These are phyloP conservation scores for Rotaria socialis DNA, from an alignment of 2,888 invertebrate genomes.

Conservation along the genomic window DNA sequence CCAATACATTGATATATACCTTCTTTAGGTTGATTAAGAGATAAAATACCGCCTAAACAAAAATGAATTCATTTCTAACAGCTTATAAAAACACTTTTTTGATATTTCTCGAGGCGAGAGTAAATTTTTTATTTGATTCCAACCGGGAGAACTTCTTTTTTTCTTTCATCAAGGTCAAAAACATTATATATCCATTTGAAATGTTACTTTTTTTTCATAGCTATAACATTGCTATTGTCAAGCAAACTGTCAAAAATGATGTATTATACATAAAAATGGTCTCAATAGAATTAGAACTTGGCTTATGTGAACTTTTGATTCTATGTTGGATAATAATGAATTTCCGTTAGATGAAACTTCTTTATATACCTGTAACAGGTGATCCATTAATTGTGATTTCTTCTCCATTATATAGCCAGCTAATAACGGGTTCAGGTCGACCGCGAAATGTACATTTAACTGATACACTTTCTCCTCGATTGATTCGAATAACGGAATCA, in stretches of 20 bases:
- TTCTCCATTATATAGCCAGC: constrained; percentile 80
- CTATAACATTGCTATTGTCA: too few species aligned
- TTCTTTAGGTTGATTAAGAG: constrained; percentile 39
- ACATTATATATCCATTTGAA: too few species aligned
- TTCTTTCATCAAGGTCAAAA: too few species aligned
- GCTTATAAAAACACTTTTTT: too few species aligned
- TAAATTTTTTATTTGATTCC: not conserved
- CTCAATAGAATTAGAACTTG: too few species aligned
- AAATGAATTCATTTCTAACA: too few species aligned
- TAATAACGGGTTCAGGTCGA: constrained; percentile 71
- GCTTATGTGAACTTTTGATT: not conserved
- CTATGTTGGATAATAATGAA: not conserved
- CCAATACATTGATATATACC: constrained; percentile 57
- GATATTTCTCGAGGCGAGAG: too few species aligned
- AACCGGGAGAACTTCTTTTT: too few species aligned
- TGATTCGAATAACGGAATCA: constrained; percentile 60
- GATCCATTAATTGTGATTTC: constrained; percentile 60
- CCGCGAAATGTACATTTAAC: constrained; percentile 67
- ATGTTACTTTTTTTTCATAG: too few species aligned
- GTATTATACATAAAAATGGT: too few species aligned
- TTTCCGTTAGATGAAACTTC: not conserved
- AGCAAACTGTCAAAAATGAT: too few species aligned
- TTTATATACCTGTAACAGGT: constrained; percentile 1
- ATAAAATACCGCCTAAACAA: not conserved
- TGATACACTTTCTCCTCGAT: constrained; percentile 62